Evolutionary conservation across 2,797 vertebrate genomes (phyloP), one percentile per base, ranked within the genome.

Genomic region (Pseudochirops cupreus): DNA sequence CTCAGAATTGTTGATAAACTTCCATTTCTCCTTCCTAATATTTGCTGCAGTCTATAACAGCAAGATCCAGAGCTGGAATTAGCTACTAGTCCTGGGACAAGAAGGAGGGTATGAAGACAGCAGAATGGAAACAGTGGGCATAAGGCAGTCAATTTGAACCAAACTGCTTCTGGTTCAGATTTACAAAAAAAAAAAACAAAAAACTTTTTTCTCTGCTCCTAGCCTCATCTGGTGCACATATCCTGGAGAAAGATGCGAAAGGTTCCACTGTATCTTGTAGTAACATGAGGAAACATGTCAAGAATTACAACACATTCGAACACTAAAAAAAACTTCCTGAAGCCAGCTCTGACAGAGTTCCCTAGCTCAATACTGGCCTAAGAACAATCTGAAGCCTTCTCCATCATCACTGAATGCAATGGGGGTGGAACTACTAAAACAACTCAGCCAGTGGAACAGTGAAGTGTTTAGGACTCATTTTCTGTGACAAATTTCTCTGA

Each of bases 11-110:
- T 92, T 94, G 82, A 29, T 58, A 95, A 56, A 92, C 39, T 92
- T 29, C 39, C 26, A 95, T 33, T 82, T 58, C 46, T 96, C 74
- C 62, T 96, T 91, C 62, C 7, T 0, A 94, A 21, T 55, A 93
- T 16, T 46, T 93, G 82, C 7, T 46, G 7, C 4, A 26, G 18
- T 82, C 6, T 46, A 82, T 82, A 10, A 82, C 6, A 74, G 67
- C 21, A 82, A 82, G 7, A 29, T 67, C 62, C 62, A 18, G 62
- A 74, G 67, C 67, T 39, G n/a, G 67, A 74, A 74, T 7, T 39
- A 67, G 62, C n/a, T 67, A 67, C 18, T 67, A 94, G 91, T 94
- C 56, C 74, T 93, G 93, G 33, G 26, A 94, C 62, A 96, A 96
- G 96, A 96, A 91, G 16, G 53, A 94, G 28, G 50, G n/a, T 54